Conservation (phyloP, 2,797 vertebrate species). For the Dallia pectoralis region DNA sequence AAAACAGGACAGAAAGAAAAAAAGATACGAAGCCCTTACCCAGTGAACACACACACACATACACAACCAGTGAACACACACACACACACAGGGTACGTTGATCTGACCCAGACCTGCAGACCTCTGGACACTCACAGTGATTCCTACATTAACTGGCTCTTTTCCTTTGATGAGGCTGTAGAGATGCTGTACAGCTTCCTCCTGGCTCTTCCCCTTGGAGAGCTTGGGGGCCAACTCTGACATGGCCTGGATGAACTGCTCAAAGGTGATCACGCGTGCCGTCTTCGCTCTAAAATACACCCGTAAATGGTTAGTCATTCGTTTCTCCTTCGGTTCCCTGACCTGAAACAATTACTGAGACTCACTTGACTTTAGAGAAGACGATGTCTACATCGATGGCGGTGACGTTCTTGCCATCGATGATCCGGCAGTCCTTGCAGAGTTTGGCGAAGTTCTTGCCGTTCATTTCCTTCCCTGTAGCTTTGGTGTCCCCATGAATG, state of each 20-base stretch:
- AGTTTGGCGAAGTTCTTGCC: constrained; percentile 89
- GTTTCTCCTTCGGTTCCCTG: not conserved
- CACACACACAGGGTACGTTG: not conserved
- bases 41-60: not conserved
- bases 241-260: constrained; percentile 83
- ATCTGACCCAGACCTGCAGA: not conserved
- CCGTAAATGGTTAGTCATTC: not conserved
- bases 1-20: constrained; percentile 3
- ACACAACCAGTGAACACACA: not conserved
- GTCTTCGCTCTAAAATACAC: constrained; percentile 76
- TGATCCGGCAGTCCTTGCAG: constrained; percentile 85
- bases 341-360: not conserved
- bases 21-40: not conserved
- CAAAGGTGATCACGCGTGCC: constrained; percentile 80
- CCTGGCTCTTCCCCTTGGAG: constrained; percentile 76
- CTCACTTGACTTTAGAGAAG: constrained; percentile 91
- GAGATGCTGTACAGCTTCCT: constrained; percentile 76
- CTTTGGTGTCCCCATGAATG: constrained; percentile 76
- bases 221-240: constrained; percentile 79
- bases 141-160: constrained; percentile 70
- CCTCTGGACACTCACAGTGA: constrained; percentile 74
- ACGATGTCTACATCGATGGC: constrained; percentile 82
- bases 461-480: constrained; percentile 76
- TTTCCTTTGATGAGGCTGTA: constrained; percentile 80
- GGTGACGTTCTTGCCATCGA: constrained; percentile 81